Evolutionary conservation across 1,140 invertebrate genomes (phyloP).

Genomic region (Octopus bimaculoides): DNA sequence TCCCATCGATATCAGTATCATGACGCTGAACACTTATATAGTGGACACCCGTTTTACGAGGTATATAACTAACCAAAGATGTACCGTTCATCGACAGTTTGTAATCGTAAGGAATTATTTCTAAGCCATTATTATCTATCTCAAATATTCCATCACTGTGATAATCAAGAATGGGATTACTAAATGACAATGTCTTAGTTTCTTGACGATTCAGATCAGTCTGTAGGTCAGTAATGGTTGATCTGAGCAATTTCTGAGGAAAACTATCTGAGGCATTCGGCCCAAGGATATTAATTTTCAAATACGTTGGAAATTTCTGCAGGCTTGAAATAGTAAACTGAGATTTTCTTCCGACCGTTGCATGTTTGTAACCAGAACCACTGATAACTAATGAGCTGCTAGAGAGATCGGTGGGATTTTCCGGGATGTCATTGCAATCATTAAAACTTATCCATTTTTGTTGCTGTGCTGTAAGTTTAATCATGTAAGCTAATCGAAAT

Average conservation of each 20-base stretch:
- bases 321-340: slow-evolving; percentile 44
- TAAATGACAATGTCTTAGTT: background rate
- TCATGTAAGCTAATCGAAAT: slow-evolving; percentile 38
- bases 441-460: slow-evolving; percentile 13
- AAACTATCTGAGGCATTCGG: slow-evolving; percentile 4
- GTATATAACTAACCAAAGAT: slow-evolving; percentile 45
- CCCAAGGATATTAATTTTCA: slow-evolving; percentile 39
- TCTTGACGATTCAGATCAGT: background rate
- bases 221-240: background rate
- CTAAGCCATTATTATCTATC: background rate
- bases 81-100: slow-evolving; percentile 37
- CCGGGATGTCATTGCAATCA: background rate
- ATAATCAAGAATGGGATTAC: background rate
- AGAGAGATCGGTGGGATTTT: background rate
- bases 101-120: slow-evolving; percentile 41
- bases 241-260: background rate
- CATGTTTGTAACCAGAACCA: slow-evolving; percentile 44
- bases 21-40: slow-evolving; percentile 37
- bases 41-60: slow-evolving; percentile 40
- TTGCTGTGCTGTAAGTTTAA: slow-evolving; percentile 38
- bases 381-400: slow-evolving; percentile 25
- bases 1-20: slow-evolving; percentile 39
- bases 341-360: slow-evolving; percentile 40
- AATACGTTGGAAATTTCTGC: slow-evolving; percentile 34
- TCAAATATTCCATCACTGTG: no score